Conservation (phyloP, 2,113 vertebrate species). For the Morone saxatilis region DNA sequence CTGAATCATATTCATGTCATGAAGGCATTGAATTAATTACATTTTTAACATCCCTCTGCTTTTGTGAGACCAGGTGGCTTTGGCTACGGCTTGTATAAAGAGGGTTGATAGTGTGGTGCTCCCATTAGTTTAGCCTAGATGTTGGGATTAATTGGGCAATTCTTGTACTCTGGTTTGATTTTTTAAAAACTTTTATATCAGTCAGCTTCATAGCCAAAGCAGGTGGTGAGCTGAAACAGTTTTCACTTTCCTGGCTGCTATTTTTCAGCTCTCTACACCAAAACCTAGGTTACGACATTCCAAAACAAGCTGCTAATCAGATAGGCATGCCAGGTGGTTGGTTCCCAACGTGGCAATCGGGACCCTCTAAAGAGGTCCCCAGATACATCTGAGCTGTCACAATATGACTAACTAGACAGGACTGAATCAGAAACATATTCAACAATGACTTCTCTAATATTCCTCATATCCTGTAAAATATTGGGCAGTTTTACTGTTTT, state of each 20-base stretch:
- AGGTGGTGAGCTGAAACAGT: background rate
- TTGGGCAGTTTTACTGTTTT: background rate
- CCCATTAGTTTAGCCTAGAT: conserved; percentile 1
- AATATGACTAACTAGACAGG: background rate
- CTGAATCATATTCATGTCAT: background rate
- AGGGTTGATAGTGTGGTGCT: background rate
- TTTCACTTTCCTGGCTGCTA: background rate
- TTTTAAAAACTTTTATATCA: background rate
- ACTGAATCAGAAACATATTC: background rate
- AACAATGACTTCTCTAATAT: background rate
- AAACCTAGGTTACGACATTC: background rate
- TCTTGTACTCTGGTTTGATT: background rate
- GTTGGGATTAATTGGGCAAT: background rate
- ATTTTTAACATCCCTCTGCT: background rate
- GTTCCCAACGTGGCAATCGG: background rate
- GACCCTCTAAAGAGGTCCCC: background rate
- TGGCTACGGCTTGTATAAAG: background rate
- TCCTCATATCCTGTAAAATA: background rate
- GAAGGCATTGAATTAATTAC: background rate
- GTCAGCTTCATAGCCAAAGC: background rate
- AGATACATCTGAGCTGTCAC: background rate
- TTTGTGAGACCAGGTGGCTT: background rate
- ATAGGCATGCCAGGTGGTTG: background rate
- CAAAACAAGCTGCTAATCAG: background rate
- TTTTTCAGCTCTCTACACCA: background rate